Conservation (phyloP, 2,113 vertebrate species). For the Hemichromis elongatus region DNA sequence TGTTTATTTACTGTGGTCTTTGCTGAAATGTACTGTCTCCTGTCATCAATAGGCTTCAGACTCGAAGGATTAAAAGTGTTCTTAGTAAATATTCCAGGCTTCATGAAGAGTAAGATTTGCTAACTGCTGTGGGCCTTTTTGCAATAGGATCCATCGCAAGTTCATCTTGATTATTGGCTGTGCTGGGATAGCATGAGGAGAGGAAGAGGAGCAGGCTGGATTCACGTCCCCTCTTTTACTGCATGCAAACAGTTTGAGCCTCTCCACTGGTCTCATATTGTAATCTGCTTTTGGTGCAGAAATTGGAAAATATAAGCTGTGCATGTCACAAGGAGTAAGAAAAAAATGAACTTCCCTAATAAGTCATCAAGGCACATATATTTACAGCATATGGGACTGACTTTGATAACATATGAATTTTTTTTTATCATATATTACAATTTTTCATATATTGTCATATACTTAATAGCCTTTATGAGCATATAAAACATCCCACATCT, state of each 20-base stretch:
- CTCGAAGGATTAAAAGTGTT: neutral
- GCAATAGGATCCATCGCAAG: slow-evolving; percentile 21
- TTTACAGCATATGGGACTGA: neutral
- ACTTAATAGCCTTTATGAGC: neutral
- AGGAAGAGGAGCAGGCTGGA: neutral
- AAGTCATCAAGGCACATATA: neutral
- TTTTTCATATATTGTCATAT: neutral
- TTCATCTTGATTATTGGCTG: slow-evolving; percentile 25
- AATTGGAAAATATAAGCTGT: neutral
- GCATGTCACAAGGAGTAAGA: neutral
- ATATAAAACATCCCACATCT: neutral
- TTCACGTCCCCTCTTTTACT: neutral
- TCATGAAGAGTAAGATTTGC: neutral
- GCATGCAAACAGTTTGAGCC: neutral
- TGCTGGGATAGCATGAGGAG: neutral
- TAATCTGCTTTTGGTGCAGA: neutral
- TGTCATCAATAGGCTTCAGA: slow-evolving; percentile 5
- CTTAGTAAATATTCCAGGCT: neutral
- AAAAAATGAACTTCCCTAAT: neutral
- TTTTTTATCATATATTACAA: neutral
- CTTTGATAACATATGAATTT: neutral
- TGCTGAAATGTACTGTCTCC: neutral
- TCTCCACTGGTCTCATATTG: neutral
- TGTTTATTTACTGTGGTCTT: slow-evolving; percentile 42
- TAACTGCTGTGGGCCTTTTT: neutral